Base-by-base conservation (phyloP, 2,888 invertebrate species). In the Sarcophaga variegata region DNA sequence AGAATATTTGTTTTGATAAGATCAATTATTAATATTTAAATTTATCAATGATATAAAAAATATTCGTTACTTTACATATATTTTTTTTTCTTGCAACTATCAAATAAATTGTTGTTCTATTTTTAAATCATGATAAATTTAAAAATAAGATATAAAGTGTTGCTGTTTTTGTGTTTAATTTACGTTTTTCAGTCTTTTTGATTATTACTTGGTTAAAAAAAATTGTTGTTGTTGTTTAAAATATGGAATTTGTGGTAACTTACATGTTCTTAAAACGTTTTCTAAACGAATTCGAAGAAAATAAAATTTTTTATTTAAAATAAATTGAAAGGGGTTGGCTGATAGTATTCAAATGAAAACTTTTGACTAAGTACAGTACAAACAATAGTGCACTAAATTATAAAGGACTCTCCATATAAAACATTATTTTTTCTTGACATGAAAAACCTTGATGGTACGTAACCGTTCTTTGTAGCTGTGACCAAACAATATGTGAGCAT, bases 121-220 rank as follows among this genome's bases (percentile, higher is more conserved):
- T 45, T n/a, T 20, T 45, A 25, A 76, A 76, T 37, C 37, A 37
- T 37, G 37, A 14, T 49, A 25, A 76, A 27, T 17, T n/a, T n/a
- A 64, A n/a, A 6, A 69, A 60, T 67, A 47, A 78, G 25, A 20
- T n/a, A 25, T 59, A 59, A 66, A 75, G 11, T 64, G 12, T 64
- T 45, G 67, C 47, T 67, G n/a, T 67, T 37, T 27, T 67, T 67
- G 37, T 67, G 14, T 67, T 67, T 10, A 27, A 45, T 67, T 45
- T 67, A 45, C 14, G 27, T 17, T 66, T 66, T 67, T 67, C 45
- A 67, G 37, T 67, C 67, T 37, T 67, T 45, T 67, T 67, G 14
- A 17, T 37, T 67, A 45, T 20, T 67, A 27, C 17, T 8, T 49
- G 49, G n/a, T 59, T 37, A 27, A 20, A 11, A 62, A 20, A 62